Percentiles rank a stretch among this genome's conserved stretches.
Conservation (phyloP, 2,113 vertebrate species). For the Forbesichthys papilliferus region DNA sequence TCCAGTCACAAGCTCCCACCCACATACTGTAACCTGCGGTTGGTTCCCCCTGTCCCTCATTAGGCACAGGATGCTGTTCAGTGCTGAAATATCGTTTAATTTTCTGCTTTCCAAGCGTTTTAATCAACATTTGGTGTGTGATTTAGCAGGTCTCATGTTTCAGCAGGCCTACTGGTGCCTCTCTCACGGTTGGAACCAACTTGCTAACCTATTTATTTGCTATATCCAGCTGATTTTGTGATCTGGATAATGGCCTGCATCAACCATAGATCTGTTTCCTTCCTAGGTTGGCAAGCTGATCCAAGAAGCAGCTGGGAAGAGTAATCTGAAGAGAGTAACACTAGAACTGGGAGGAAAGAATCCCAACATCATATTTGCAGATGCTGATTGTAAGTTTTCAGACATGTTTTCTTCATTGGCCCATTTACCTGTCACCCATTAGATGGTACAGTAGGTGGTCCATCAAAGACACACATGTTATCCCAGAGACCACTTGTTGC, state of each 20-base stretch:
- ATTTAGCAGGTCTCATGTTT: constrained; percentile 66
- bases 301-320: constrained; percentile 98
- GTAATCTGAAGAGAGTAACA: constrained; percentile 98
- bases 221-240: constrained; percentile 61
- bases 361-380: constrained; percentile 99
- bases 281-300: constrained; percentile 95
- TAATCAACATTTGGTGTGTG: constrained; percentile 71
- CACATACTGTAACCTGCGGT: constrained; percentile 64
- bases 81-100: constrained; percentile 59
- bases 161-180: constrained; percentile 41
- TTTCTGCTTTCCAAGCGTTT: constrained; percentile 47
- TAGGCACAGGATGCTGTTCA: constrained; percentile 59
- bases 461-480: constrained; percentile 8
- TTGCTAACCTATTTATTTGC: constrained; percentile 68
- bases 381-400: constrained; percentile 93
- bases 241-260: constrained; percentile 54
- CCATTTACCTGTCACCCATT: constrained; percentile 15
- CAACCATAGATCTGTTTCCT: constrained; percentile 73
- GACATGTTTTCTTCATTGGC: constrained; percentile 23
- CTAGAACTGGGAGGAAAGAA: constrained; percentile 98
- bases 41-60: constrained; percentile 59
- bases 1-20: constrained; percentile 44
- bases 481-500: constrained; percentile 3
- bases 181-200: constrained; percentile 55
- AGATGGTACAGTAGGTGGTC: constrained; percentile 23